Conservation (phyloP, 2,113 vertebrate genomes). For the Muscicapa adusta region DNA sequence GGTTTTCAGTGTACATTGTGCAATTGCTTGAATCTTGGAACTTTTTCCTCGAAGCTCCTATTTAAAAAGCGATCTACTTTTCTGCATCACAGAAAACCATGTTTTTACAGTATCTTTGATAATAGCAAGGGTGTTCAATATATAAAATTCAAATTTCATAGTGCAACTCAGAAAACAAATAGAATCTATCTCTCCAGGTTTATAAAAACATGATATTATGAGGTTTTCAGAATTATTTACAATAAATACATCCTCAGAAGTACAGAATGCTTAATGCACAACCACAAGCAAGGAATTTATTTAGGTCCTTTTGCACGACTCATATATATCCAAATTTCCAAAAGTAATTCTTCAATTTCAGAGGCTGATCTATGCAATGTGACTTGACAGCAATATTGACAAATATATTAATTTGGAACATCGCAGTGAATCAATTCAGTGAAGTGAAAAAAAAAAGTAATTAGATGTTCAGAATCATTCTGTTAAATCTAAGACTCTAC, state of each 20-base stretch:
- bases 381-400: not conserved
- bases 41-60: not conserved
- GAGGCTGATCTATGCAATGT: not conserved
- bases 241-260: not conserved
- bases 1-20: not conserved
- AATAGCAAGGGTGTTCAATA: not conserved
- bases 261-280: not conserved
- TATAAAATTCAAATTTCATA: not conserved
- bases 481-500: not conserved
- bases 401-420: slow-evolving; percentile 10
- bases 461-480: not conserved
- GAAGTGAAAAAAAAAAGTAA: slow-evolving; percentile 19
- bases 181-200: not conserved
- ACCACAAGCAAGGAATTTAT: not conserved
- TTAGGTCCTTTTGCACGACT: not conserved
- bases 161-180: not conserved
- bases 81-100: not conserved
- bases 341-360: not conserved
- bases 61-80: not conserved
- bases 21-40: not conserved
- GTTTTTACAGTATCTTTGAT: not conserved
- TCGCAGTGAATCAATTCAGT: not conserved
- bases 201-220: not conserved
- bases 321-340: not conserved
- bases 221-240: not conserved